Percentiles rank a stretch among this genome's conserved stretches.
Conservation (phyloP, 2,888 invertebrate genomes). For the Agrotis ipsilon region DNA sequence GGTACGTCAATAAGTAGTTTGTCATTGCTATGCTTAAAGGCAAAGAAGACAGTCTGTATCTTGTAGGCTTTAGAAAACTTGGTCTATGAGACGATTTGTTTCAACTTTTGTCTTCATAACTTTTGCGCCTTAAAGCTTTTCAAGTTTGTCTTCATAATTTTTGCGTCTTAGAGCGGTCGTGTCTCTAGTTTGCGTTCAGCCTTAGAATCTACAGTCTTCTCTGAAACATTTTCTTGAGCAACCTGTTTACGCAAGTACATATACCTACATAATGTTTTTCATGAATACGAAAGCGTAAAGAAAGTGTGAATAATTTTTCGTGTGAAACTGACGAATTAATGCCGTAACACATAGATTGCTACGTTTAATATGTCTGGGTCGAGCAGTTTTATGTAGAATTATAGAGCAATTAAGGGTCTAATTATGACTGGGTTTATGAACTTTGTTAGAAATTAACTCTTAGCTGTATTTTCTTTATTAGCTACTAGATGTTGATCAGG, state of each 20-base stretch:
- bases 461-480: background rate
- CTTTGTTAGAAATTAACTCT: slow-evolving; percentile 6
- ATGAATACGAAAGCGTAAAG: slow-evolving; percentile 59
- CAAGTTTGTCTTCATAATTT: too few species aligned
- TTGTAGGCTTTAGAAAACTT: too few species aligned
- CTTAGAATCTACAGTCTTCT: slow-evolving; percentile 14
- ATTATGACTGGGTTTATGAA: slow-evolving; percentile 9
- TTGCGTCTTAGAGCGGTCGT: too few species aligned
- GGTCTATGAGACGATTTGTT: too few species aligned
- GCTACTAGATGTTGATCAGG: background rate
- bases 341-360: slow-evolving; percentile 48
- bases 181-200: too few species aligned
- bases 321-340: slow-evolving; percentile 58
- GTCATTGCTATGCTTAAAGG: too few species aligned
- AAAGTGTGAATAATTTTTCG: slow-evolving; percentile 54
- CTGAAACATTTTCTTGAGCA: slow-evolving; percentile 34
- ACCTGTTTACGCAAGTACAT: slow-evolving; percentile 39
- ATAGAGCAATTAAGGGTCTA: slow-evolving; percentile 22
- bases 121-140: too few species aligned
- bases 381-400: slow-evolving; percentile 23
- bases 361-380: slow-evolving; percentile 24
- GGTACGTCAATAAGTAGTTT: too few species aligned
- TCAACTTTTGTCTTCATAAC: too few species aligned
- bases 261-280: slow-evolving; percentile 53
- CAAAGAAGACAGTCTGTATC: too few species aligned